Conservation (phyloP, 2,888 invertebrate species). For the Junonia oenone region DNA sequence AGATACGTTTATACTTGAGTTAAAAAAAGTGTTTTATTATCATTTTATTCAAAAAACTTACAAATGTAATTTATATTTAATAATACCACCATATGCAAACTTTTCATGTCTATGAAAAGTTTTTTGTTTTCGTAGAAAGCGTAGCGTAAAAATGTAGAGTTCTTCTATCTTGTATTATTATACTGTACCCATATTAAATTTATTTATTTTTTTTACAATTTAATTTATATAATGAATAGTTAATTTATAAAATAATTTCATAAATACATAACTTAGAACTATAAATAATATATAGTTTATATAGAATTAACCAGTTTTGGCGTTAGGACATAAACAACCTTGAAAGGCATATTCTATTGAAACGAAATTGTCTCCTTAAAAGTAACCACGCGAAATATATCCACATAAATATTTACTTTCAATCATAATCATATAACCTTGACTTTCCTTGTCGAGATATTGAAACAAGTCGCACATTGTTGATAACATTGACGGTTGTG, state of each 20-base stretch:
- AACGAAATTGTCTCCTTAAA: slow-evolving; percentile 7
- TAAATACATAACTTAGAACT: too few relatives aligned
- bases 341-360: slow-evolving; percentile 1
- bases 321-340: background rate
- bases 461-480: background rate
- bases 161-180: too few relatives aligned
- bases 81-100: too few relatives aligned
- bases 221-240: too few relatives aligned
- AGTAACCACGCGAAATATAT: slow-evolving; percentile 5
- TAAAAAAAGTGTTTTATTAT: background rate
- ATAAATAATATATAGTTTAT: background rate
- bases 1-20: background rate
- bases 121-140: too few relatives aligned
- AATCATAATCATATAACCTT: slow-evolving; percentile 21
- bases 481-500: background rate
- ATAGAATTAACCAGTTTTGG: background rate
- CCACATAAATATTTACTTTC: slow-evolving; percentile 25
- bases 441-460: slow-evolving; percentile 26
- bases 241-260: too few relatives aligned
- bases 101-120: too few relatives aligned
- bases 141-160: too few relatives aligned
- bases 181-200: too few relatives aligned
- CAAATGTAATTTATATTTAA: too few relatives aligned
- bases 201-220: too few relatives aligned
- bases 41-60: too few relatives aligned